Base-by-base conservation (phyloP, 2,797 vertebrate genomes). In the Enteromius treurensis region DNA sequence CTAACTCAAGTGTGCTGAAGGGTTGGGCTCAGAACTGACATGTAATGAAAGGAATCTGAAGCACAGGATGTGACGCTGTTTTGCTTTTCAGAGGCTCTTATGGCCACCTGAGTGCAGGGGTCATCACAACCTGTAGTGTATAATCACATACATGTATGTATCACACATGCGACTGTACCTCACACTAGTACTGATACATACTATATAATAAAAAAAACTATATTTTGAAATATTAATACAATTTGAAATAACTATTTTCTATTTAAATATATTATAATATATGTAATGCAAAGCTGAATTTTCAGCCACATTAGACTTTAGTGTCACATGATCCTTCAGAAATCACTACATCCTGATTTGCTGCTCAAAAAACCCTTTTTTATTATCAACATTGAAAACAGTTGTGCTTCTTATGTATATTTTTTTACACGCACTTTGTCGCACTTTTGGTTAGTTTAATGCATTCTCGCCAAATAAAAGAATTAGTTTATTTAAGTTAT, bases 1-100 rank as follows among this genome's bases (percentile, higher is more conserved):
- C 78, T 81, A 82, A 83, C 78, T 86, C 81, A 47, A 81, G 67
- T 62, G 82, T 65, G 55, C 80, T 69, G 79, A 84, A 75, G 69
- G 73, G 42, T 62, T 82, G 68, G 32, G 74, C 77, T 82, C 47
- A 64, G 69, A 40, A 29, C 82, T 53, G 55, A 75, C 65, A 84
- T 55, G 37, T 73, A 40, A 80, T 67, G 70, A 84, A 82, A 79
- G 75, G 55, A 69, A 84, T 49, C 14, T 60, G 21, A 73, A 77
- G 13, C 26, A 4, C 42, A 68, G 51, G 58, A 32, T 51, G 34
- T 42, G 23, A 78, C 29, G 32, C 49, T 77, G 55, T 34, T 88
- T 53, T 80, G 11, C 42, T 49, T 32, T 51, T 73, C 70, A 64
- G 4, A 68, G 69, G 34, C 53, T 64, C 42, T 81, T 40, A 34